Evolutionary conservation across 2,888 invertebrate genomes (phyloP).

Genomic region (Oscheius onirici): DNA sequence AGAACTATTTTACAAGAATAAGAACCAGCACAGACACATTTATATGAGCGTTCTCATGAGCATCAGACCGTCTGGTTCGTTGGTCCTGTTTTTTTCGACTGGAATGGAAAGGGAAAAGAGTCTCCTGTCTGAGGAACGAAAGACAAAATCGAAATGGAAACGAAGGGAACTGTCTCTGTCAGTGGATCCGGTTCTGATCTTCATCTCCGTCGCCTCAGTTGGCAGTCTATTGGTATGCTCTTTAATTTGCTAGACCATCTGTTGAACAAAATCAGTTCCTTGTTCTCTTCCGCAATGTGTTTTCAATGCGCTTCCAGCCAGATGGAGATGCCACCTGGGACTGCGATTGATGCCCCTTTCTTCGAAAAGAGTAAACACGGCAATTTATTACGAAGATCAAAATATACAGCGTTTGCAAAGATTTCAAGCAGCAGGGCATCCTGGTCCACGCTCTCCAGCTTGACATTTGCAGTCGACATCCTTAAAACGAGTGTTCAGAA

Average conservation of each 20-base stretch:
- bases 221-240: neutral
- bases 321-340: constrained; percentile 20
- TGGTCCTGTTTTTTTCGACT: too few relatives aligned
- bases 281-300: neutral
- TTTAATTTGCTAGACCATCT: neutral
- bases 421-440: constrained; percentile 53
- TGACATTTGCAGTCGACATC: constrained; percentile 66
- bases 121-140: too few relatives aligned
- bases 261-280: neutral
- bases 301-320: neutral
- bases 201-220: neutral
- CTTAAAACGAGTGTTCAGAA: too few relatives aligned
- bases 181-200: constrained; percentile 7
- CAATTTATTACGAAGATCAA: constrained; percentile 5
- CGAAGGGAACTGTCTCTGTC: too few relatives aligned
- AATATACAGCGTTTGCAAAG: neutral
- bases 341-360: constrained; percentile 15
- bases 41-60: too few relatives aligned
- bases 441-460: constrained; percentile 51
- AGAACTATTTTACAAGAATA: too few relatives aligned
- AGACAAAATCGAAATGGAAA: too few relatives aligned
- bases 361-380: constrained; percentile 1
- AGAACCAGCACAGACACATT: too few relatives aligned
- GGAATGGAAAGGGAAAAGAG: too few relatives aligned
- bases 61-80: too few relatives aligned